Conservation (phyloP, 2,888 invertebrate species). For the Polylopha cassiicola region DNA sequence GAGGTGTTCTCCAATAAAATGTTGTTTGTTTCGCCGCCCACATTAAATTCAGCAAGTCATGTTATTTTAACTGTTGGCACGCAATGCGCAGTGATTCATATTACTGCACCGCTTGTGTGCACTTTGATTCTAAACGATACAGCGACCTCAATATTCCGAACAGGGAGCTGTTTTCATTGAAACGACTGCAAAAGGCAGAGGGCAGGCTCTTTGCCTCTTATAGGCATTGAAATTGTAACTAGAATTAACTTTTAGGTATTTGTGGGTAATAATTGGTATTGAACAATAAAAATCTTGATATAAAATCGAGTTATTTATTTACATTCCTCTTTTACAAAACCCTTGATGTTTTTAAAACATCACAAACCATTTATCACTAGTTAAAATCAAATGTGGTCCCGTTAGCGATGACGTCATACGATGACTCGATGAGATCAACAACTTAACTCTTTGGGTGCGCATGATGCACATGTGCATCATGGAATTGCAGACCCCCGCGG, state of each 20-base stretch:
- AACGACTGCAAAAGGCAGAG: slow-evolving; percentile 25
- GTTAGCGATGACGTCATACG: slow-evolving; percentile 14
- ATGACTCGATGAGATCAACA: slow-evolving; percentile 11
- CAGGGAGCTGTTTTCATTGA: slow-evolving; percentile 39
- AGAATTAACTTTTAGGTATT: slow-evolving; percentile 17
- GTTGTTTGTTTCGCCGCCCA: slow-evolving; percentile 55
- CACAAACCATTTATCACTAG: slow-evolving; percentile 2
- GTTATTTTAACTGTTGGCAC: slow-evolving; percentile 58
- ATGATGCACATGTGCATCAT: too few relatives aligned
- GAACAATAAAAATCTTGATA: slow-evolving; percentile 21
- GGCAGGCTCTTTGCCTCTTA: slow-evolving; percentile 6
- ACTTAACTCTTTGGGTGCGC: too few relatives aligned
- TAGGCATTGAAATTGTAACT: slow-evolving; percentile 13
- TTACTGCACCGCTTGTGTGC: slow-evolving; percentile 5
- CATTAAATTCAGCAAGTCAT: slow-evolving; percentile 55
- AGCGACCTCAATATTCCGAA: slow-evolving; percentile 20
- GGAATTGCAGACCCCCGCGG: too few relatives aligned
- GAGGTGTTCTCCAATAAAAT: slow-evolving; percentile 58
- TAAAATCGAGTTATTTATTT: slow-evolving; percentile 16
- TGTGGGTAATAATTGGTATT: slow-evolving; percentile 22
- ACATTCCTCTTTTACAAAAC: slow-evolving; percentile 1
- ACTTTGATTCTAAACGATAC: too few relatives aligned
- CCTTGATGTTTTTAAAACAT: not conserved
- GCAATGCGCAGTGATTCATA: slow-evolving; percentile 11
- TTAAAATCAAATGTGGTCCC: slow-evolving; percentile 8